Evolutionary conservation across 2,113 vertebrate species (phyloP), one percentile per base, ranked within the genome.

Genomic region (Malurus melanocephalus): DNA sequence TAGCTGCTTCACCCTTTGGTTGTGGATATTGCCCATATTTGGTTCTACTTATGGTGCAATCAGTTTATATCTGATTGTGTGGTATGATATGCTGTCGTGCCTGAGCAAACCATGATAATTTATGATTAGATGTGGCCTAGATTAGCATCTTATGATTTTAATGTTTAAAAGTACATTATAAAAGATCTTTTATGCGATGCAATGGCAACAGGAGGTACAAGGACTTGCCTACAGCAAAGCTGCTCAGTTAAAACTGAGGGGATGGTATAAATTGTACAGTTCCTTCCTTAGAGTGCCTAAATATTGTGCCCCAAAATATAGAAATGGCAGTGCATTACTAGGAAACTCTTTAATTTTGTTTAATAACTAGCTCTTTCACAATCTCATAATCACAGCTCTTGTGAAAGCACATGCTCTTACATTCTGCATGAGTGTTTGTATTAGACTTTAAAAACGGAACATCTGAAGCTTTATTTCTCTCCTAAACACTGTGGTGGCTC

Each of bases 71-170:
- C 90, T 93, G 90, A 93, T 84, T 79, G 71, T 94, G 90, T 89
- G 95, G 92, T 88, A 80, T 23, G 23, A 73, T 83, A 86, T 7
- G 18, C 67, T 87, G 75, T 55, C 69, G 73, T 86, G 94, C 80
- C 77, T 84, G 71, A 91, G 77, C 92, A 95, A 93, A 93, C 93
- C 40, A 40, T 4, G 3, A 21, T 66, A 80, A 87, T 85, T 93
- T 93, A 82, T 94, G 67, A 80, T 90, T 73, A 94, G 90, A 88
- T 92, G 88, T 94, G 93, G 90, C 60, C 67, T 93, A 82, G 94
- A 95, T 95, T 95, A 93, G 66, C 57, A 76, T 32, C 5, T 79
- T 89, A 79, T 16, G 61, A 67, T 85, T 93, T 92, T 93, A 55
- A 59, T 88, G 69, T 42, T 90, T 60, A 35, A 61, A 93, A 88